phyloP scores from a whole-genome alignment of 2,113 vertebrate species.

The Candoia aspera region DNA sequence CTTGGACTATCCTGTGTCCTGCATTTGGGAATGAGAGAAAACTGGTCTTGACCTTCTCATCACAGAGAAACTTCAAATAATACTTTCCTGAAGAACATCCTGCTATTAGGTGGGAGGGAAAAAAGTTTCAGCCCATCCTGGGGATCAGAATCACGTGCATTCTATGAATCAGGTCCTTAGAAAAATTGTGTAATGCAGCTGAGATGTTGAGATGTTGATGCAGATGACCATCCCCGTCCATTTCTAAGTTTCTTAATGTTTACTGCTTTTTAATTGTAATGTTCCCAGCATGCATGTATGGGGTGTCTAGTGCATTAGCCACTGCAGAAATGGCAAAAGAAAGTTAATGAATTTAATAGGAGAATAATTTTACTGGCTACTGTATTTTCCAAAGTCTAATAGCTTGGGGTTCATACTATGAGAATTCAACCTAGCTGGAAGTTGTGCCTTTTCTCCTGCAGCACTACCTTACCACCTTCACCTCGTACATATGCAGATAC shows the following conservation, averaged over 20 bases:
- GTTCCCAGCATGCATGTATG: constrained; percentile 23
- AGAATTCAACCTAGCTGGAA: background rate
- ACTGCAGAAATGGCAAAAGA: constrained; percentile 13
- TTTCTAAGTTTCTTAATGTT: constrained; percentile 20
- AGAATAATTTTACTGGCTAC: constrained; percentile 20
- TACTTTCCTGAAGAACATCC: background rate
- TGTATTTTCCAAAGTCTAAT: background rate
- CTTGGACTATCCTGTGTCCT: background rate
- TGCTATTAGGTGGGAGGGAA: background rate
- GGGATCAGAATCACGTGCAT: background rate
- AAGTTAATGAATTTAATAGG: constrained; percentile 11
- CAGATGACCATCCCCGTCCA: background rate
- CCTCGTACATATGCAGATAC: background rate
- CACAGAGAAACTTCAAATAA: background rate
- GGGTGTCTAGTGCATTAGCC: background rate
- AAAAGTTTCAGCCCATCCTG: background rate
- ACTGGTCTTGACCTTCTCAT: background rate
- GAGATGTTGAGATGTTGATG: constrained; percentile 8
- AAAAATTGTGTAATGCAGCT: background rate
- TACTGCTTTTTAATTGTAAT: constrained; percentile 21
- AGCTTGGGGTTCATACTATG: background rate
- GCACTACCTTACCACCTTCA: background rate
- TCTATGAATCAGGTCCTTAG: background rate
- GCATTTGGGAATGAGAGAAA: background rate
- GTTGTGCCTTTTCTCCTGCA: background rate